These are phyloP conservation scores for Oxycera nigricornis DNA, from an alignment of 2,888 invertebrate genomes.

Conservation along the genomic window DNA sequence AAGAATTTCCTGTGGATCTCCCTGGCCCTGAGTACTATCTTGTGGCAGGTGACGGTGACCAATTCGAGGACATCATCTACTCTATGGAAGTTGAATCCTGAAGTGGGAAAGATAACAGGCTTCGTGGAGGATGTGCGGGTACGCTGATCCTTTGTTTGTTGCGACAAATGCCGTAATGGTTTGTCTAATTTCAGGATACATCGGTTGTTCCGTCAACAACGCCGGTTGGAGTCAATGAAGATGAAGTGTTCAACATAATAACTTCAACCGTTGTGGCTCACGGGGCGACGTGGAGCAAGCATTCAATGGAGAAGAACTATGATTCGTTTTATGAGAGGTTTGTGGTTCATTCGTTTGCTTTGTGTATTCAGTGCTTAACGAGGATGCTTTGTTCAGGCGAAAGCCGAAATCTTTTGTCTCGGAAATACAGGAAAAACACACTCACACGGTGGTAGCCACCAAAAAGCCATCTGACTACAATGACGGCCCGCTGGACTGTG, in stretches of 20 bases:
- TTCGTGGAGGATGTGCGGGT: constrained; percentile 46
- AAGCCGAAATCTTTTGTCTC: constrained; percentile 32
- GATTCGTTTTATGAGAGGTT: constrained; percentile 49
- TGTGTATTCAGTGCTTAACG: background rate
- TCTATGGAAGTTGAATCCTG: constrained; percentile 81
- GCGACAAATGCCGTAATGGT: background rate
- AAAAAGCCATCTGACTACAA: constrained; percentile 58
- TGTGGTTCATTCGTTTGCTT: background rate
- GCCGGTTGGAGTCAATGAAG: constrained; percentile 60
- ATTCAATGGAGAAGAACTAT: constrained; percentile 56
- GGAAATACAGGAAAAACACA: background rate
- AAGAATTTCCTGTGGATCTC: constrained; percentile 50
- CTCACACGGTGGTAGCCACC: constrained; percentile 15
- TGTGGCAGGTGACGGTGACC: constrained; percentile 62
- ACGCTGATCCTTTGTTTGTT: constrained; percentile 2
- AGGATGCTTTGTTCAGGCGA: constrained; percentile 38
- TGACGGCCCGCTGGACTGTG: constrained; percentile 76
- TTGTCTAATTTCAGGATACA: constrained; percentile 44
- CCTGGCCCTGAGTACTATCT: constrained; percentile 51
- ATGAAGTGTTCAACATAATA: constrained; percentile 78
- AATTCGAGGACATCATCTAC: constrained; percentile 80
- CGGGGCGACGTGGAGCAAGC: constrained; percentile 72
- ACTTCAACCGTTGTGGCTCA: constrained; percentile 72
- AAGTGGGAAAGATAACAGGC: constrained; percentile 75
- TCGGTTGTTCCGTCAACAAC: constrained; percentile 45